A percentile compares a stretch with the other conserved stretches of the same genome.
Evolutionary conservation across 2,888 invertebrate species (phyloP).

Genomic region (Ligdia adustata): DNA sequence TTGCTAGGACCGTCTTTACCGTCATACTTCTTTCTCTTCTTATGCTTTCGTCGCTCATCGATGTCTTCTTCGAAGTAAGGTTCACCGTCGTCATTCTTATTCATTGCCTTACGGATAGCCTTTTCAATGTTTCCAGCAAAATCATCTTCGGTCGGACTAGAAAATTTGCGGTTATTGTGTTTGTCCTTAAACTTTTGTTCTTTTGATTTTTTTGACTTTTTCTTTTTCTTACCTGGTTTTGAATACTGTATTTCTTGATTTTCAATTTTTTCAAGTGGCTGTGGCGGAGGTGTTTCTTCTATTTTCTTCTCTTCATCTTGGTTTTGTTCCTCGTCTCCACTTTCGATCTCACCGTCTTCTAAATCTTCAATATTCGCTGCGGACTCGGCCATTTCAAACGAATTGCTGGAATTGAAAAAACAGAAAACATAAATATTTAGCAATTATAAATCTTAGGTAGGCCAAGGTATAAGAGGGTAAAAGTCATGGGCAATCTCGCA

Average conservation of each 20-base stretch:
- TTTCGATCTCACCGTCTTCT: slow-evolving; percentile 94
- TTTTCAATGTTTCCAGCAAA: slow-evolving; percentile 92
- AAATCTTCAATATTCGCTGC: slow-evolving; percentile 84
- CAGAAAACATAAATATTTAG: not conserved
- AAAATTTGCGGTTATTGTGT: slow-evolving; percentile 73
- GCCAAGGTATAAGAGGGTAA: too few species aligned
- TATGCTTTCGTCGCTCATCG: slow-evolving; percentile 80
- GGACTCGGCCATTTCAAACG: slow-evolving; percentile 64
- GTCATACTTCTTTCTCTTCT: slow-evolving; percentile 84
- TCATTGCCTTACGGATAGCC: slow-evolving; percentile 89
- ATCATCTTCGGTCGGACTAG: slow-evolving; percentile 85
- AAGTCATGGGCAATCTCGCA: too few species aligned
- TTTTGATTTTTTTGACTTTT: slow-evolving; percentile 67
- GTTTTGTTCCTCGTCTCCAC: slow-evolving; percentile 82
- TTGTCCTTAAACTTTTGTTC: slow-evolving; percentile 79
- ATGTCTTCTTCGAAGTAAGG: slow-evolving; percentile 69
- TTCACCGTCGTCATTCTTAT: slow-evolving; percentile 85
- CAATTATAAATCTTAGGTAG: not conserved
- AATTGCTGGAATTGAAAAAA: slow-evolving; percentile 62
- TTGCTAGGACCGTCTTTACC: slow-evolving; percentile 83
- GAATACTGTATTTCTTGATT: slow-evolving; percentile 61
- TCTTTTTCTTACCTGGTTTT: slow-evolving; percentile 82
- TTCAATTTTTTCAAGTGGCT: slow-evolving; percentile 54
- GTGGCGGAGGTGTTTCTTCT: slow-evolving; percentile 42
- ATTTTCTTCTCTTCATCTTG: slow-evolving; percentile 47